Evolutionary conservation across 2,888 invertebrate species (phyloP).

Genomic region (Zeuzera pyrina): DNA sequence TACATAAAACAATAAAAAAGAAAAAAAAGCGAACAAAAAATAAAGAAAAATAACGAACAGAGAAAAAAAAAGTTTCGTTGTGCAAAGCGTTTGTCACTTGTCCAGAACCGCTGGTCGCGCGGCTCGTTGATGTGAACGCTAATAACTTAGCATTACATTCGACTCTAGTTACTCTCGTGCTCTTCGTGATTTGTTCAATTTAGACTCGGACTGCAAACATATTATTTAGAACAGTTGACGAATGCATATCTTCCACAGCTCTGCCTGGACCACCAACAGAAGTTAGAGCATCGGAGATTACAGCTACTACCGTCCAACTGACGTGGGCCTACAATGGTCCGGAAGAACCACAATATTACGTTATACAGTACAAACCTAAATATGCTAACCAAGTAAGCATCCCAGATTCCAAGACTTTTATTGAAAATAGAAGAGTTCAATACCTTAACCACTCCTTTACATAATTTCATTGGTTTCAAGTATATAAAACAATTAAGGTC

Average conservation of each 20-base stretch:
- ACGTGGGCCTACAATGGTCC: slow-evolving; percentile 94
- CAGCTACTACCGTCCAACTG: slow-evolving; percentile 92
- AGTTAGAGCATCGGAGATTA: slow-evolving; percentile 93
- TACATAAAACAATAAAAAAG: too few species aligned
- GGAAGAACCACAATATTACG: slow-evolving; percentile 95
- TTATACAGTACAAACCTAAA: slow-evolving; percentile 97
- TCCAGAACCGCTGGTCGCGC: too few species aligned
- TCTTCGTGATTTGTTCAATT: neutral
- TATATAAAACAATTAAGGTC: too few species aligned
- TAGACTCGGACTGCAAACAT: neutral
- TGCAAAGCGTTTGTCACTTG: too few species aligned
- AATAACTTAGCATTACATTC: too few species aligned
- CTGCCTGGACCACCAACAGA: slow-evolving; percentile 92
- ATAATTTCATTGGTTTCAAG: too few species aligned
- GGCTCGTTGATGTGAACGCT: too few species aligned
- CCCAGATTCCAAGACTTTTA: neutral
- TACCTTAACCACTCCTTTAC: too few species aligned
- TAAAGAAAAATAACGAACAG: too few species aligned
- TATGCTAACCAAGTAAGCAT: slow-evolving; percentile 81
- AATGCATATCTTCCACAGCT: slow-evolving; percentile 68
- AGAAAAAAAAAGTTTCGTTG: too few species aligned
- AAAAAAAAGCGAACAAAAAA: too few species aligned
- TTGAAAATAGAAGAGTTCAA: neutral
- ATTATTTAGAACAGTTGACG: neutral
- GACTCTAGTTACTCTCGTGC: too few species aligned